These are phyloP conservation scores for Zoanthus solanderi DNA, from an alignment of 92 coral and sea anemone species.

Conservation along the genomic window DNA sequence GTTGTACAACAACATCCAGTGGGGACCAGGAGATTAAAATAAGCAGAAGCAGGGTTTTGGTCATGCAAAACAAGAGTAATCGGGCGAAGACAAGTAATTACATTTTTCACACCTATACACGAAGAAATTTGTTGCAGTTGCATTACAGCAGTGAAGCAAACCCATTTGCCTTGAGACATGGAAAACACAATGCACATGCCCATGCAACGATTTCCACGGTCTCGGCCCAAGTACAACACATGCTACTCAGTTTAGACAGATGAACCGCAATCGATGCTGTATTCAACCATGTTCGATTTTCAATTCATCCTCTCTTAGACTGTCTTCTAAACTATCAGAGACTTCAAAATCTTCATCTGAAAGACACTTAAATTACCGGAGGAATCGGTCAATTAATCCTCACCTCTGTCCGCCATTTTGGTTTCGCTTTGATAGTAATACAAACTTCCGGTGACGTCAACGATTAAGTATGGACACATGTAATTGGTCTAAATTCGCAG, in stretches of 20 bases:
- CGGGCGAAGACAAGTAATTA: not conserved
- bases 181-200: constrained; percentile 66
- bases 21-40: constrained; percentile 43
- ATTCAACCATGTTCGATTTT: too few species aligned
- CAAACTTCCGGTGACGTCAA: too few species aligned
- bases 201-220: constrained; percentile 66
- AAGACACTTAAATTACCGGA: too few species aligned
- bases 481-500: too few species aligned
- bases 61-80: constrained; percentile 25
- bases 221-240: constrained; percentile 63
- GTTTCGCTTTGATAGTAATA: too few species aligned
- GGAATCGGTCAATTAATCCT: too few species aligned
- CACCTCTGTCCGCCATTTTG: too few species aligned
- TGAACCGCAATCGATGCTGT: constrained; percentile 14
- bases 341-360: too few species aligned
- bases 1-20: constrained; percentile 15
- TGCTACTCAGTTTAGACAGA: constrained; percentile 19
- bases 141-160: constrained; percentile 47
- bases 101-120: not conserved
- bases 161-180: constrained; percentile 56
- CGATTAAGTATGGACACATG: too few species aligned
- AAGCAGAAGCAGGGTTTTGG: constrained; percentile 7
- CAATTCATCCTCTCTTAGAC: too few species aligned
- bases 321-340: too few species aligned
- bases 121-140: not conserved